Base-by-base conservation (phyloP, 2,888 invertebrate species). In the Acleris laterana region DNA sequence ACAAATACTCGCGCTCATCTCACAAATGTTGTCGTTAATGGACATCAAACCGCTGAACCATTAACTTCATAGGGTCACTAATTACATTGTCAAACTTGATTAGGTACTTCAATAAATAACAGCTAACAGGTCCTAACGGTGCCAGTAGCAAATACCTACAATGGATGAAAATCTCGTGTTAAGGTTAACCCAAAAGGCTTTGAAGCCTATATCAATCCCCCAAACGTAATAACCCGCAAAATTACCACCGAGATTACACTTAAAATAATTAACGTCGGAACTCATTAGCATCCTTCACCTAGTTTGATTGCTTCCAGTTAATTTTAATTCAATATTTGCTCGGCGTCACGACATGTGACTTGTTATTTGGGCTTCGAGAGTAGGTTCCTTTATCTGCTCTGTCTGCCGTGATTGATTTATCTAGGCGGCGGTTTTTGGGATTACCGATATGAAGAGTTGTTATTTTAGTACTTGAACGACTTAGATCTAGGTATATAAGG, bases 371-470 rank as follows among this genome's bases (percentile, higher is more conserved):
- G 75, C 71, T 63, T 70, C 48, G 68, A 79, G 80, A 77, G 71
- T 79, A 80, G 72, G 74, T 69, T 66, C 58, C 69, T 77, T 87
- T 88, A 88, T 90, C 89, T 78, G 73, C 68, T 64, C 70, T 76
- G 77, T 80, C 80, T 79, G 75, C 75, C 73, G 80, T 90, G 90
- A 90, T 90, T 90, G 90, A 90, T 90, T 87, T 90, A 89, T 89
- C 88, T 88, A 69, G 72, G 78, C 77, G 68, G 63, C 63, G 57
- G 44, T 67, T 69, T 69, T 58, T 42, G 68, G 71, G 68, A 69
- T 68, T 72, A 65, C 65, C 68, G 69, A 68, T 67, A 44, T 49
- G 58, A 67, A 42, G 69, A 60, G 58, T 59, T 67, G 38, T 55
- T 65, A 28, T 55, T 60, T 42, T 52, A 46, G 19, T 4, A 19